A percentile compares a stretch with the other conserved stretches of the same genome.
phyloP scores from a whole-genome alignment of 2,113 vertebrate species.

The Sphaerodactylus townsendi region DNA sequence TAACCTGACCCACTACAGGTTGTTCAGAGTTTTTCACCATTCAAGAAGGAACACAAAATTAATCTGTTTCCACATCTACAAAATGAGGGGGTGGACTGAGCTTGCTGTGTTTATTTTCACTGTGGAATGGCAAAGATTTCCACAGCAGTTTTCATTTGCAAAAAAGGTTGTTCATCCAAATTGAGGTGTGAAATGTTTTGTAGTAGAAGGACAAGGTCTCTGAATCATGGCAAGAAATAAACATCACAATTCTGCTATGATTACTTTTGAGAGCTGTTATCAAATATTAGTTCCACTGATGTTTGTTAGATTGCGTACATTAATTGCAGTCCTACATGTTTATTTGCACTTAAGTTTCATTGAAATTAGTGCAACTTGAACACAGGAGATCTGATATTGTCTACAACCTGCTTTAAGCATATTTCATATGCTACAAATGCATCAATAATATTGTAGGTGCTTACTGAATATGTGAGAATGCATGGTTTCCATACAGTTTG shows the following conservation, averaged over 20 bases:
- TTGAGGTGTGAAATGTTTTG: not conserved
- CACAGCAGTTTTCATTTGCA: no score
- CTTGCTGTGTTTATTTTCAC: no score
- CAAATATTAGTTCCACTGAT: not conserved
- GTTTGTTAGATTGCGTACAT: not conserved
- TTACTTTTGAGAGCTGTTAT: not conserved
- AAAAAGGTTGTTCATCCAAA: no score
- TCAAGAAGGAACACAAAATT: no score
- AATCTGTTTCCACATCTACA: no score
- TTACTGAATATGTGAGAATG: not conserved
- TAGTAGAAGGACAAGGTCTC: not conserved
- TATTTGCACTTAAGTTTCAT: not conserved
- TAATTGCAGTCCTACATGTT: not conserved
- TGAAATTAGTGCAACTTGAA: not conserved
- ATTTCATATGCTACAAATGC: not conserved
- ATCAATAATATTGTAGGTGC: not conserved
- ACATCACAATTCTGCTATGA: not conserved
- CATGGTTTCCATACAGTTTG: constrained; percentile 8
- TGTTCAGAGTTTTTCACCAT: no score
- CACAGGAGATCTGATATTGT: not conserved
- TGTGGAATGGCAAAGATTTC: no score
- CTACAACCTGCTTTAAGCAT: not conserved
- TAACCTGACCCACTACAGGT: no score
- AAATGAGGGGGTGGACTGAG: no score
- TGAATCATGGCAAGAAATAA: not conserved